Evolutionary conservation across 92 coral and sea anemone genomes (phyloP).

Genomic region (Ricordea florida): DNA sequence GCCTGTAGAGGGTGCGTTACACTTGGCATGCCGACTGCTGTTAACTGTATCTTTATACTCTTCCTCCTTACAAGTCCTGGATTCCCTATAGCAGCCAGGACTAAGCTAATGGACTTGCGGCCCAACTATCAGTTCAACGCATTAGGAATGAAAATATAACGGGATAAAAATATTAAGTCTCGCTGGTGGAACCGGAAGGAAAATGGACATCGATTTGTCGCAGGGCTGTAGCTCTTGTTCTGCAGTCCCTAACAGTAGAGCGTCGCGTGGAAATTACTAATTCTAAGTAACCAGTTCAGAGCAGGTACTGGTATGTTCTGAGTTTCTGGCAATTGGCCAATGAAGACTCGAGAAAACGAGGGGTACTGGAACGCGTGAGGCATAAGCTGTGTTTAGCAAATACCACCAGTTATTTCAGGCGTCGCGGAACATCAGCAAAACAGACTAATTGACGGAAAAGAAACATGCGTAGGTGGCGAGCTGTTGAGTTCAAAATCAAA

Average conservation of each 20-base stretch:
- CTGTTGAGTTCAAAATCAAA: conserved; percentile 26
- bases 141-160: neutral
- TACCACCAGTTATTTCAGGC: conserved; percentile 28
- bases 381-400: conserved; percentile 8
- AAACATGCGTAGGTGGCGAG: neutral
- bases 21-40: conserved; percentile 58
- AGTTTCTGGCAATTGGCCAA: conserved; percentile 12
- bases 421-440: neutral
- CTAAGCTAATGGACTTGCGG: neutral
- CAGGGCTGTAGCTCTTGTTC: neutral
- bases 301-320: conserved; percentile 5
- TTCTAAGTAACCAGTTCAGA: conserved; percentile 9
- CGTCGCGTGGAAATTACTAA: conserved; percentile 20
- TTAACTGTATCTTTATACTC: conserved; percentile 62
- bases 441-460: conserved; percentile 12
- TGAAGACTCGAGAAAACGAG: neutral
- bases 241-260: neutral
- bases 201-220: too few relatives aligned
- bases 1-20: conserved; percentile 80
- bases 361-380: neutral
- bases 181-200: neutral
- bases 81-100: conserved; percentile 24
- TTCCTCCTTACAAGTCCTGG: conserved; percentile 46
- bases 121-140: neutral
- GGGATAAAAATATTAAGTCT: neutral